Evolutionary conservation across 2,888 invertebrate species (phyloP), one percentile per base, ranked within the genome.

Genomic region (Drosophila mettleri): DNA sequence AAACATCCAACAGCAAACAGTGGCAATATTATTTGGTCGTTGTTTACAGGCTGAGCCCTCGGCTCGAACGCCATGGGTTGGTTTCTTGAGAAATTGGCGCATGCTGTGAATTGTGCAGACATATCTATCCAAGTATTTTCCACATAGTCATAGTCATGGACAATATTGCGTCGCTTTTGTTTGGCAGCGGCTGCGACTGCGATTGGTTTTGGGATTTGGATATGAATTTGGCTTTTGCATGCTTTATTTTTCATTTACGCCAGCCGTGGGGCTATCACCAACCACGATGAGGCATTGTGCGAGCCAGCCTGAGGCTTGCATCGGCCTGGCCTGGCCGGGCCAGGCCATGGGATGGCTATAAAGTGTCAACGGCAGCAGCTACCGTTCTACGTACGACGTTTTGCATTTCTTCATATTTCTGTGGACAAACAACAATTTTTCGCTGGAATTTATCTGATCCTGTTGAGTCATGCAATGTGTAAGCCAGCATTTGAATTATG

Each of bases 51-150:
- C 45, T 66, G 41, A 72, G 76, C 79, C 88, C 82, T 83, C 69
- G 80, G 73, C 82, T 68, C 73, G 78, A 71, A 68, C 65, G 49
- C 84, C 71, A 86, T 76, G 80, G 80, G 81, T 73, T 46, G 71
- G 75, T 86, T 85, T 85, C 85, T 69, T 75, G 69, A 72, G 85
- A 85, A 85, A 85, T 88, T 88, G 85, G 85, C 87, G 89, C 85
- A 88, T 86, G 85, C 85, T 85, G 85, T 86, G 85, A 80, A 77
- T 74, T 70, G 81, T 60, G 65, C 73, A 76, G 59, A 71, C 76
- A 74, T 60, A 73, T 61, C 36, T 72, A 73, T 73, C 53, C 64
- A 43, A 58, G 63, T 63, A 64, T 84, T 75, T 81, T 77, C 74
- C 59, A 39, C 71, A 58, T 48, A 66, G 69, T 65, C 78, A 73